phyloP scores from a whole-genome alignment of 2,797 vertebrate species.

The Thunnus albacares region DNA sequence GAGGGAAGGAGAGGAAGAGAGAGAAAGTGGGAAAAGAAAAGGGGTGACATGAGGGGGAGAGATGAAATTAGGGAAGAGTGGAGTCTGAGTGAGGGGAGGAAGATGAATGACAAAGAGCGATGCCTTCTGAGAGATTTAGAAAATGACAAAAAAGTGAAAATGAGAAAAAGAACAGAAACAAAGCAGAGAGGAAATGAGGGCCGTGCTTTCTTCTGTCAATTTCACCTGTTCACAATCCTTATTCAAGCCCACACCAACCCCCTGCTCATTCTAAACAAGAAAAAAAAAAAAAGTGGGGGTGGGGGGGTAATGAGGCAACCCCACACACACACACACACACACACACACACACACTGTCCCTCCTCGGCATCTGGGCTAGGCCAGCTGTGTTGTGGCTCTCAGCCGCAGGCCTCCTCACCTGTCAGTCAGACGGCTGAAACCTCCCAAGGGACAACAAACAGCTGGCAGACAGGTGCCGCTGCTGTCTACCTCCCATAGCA shows the following conservation, averaged over 20 bases:
- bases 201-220: conserved; percentile 20
- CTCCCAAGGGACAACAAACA: conserved; percentile 87
- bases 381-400: conserved; percentile 82
- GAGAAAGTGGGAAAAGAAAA: conserved; percentile 40
- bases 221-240: conserved; percentile 66
- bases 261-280: conserved; percentile 46
- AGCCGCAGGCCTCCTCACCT: conserved; percentile 78
- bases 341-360: conserved; percentile 57
- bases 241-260: conserved; percentile 29
- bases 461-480: conserved; percentile 83
- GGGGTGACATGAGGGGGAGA: conserved; percentile 19
- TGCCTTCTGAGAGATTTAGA: conserved; percentile 31
- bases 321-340: conserved; percentile 24
- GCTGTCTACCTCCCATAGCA: conserved; percentile 69
- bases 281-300: conserved; percentile 21
- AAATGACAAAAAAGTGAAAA: conserved; percentile 32
- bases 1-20: conserved; percentile 16
- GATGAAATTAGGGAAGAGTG: conserved; percentile 31
- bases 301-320: conserved; percentile 53
- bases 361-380: conserved; percentile 77
- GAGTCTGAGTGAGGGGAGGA: conserved; percentile 29
- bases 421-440: conserved; percentile 81
- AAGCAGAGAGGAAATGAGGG: conserved; percentile 26
- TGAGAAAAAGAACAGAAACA: conserved; percentile 29
- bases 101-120: conserved; percentile 45